Percentiles rank a stretch among this genome's conserved stretches.
Evolutionary conservation across 1,140 invertebrate genomes (phyloP).

Genomic region (Drosophila ohnishii): DNA sequence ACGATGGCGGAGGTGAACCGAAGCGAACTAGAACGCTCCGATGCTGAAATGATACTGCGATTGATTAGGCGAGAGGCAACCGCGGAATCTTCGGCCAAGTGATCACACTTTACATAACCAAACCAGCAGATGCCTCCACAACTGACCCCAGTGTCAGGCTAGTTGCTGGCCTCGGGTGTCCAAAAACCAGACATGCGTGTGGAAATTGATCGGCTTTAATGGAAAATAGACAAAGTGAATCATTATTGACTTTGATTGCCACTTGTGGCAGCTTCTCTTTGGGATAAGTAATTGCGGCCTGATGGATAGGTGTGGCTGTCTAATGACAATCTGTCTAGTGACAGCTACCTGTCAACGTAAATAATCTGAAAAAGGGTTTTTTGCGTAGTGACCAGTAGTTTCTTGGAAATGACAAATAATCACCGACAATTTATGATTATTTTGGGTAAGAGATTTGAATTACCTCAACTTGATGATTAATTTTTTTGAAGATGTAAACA

Average conservation of each 20-base stretch:
- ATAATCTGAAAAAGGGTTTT: background rate
- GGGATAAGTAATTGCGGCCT: constrained; percentile 4
- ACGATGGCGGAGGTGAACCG: constrained; percentile 9
- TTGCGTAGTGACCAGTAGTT: background rate
- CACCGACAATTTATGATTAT: no score
- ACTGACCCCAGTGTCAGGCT: constrained; percentile 35
- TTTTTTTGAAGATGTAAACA: background rate
- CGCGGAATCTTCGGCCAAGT: constrained; percentile 17
- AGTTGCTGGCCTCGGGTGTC: constrained; percentile 43
- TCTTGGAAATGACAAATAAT: background rate
- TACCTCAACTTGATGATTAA: background rate
- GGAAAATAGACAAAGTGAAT: constrained; percentile 17
- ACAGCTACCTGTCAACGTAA: background rate
- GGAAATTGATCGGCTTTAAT: constrained; percentile 37
- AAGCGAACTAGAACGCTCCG: constrained; percentile 25
- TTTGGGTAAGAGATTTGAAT: background rate
- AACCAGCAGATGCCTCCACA: constrained; percentile 14
- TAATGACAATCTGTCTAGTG: no score
- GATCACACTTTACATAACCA: constrained; percentile 32
- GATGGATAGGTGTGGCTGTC: constrained; percentile 7
- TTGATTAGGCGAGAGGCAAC: constrained; percentile 21
- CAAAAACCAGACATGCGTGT: constrained; percentile 50
- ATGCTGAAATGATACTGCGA: constrained; percentile 32
- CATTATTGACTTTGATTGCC: constrained; percentile 41
- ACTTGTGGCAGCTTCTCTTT: background rate